Conservation (phyloP, 2,888 invertebrate genomes). For the Netelia melanura region DNA sequence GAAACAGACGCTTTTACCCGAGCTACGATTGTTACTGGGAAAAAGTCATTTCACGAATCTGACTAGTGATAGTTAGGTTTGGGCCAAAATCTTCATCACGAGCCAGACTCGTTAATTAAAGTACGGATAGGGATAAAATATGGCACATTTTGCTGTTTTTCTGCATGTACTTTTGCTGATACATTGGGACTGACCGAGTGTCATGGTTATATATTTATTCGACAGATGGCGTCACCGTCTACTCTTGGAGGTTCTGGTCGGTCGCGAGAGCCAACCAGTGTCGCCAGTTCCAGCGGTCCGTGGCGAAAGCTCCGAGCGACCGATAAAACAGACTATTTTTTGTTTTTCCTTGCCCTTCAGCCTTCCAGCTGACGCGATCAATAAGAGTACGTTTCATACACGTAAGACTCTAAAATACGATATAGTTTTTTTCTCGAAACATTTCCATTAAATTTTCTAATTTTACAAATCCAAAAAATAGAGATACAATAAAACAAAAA, state of each 20-base stretch:
- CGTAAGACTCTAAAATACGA: not conserved
- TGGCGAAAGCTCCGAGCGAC: slow-evolving; percentile 34
- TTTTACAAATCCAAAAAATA: not conserved
- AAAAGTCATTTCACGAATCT: too few relatives aligned
- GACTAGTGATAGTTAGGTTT: too few relatives aligned
- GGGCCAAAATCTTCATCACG: too few relatives aligned
- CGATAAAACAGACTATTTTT: slow-evolving; percentile 64
- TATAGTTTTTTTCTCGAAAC: too few relatives aligned
- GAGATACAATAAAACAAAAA: too few relatives aligned
- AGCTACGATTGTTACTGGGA: too few relatives aligned
- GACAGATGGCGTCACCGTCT: slow-evolving; percentile 48
- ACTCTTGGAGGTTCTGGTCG: not conserved
- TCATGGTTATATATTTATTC: slow-evolving; percentile 31
- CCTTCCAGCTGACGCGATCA: slow-evolving; percentile 56
- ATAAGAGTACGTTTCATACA: slow-evolving; percentile 25
- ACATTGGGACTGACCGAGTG: slow-evolving; percentile 47
- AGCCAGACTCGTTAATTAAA: too few relatives aligned
- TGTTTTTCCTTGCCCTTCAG: not conserved
- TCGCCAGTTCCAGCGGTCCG: slow-evolving; percentile 38
- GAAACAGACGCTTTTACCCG: too few relatives aligned
- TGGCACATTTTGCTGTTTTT: not conserved
- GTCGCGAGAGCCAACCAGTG: slow-evolving; percentile 9
- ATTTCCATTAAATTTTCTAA: not conserved
- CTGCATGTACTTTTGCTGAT: slow-evolving; percentile 4
- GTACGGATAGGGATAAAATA: too few relatives aligned